Evolutionary conservation across 2,797 vertebrate genomes (phyloP), one percentile per base, ranked within the genome.

Genomic region (Macroramphosus scolopax): DNA sequence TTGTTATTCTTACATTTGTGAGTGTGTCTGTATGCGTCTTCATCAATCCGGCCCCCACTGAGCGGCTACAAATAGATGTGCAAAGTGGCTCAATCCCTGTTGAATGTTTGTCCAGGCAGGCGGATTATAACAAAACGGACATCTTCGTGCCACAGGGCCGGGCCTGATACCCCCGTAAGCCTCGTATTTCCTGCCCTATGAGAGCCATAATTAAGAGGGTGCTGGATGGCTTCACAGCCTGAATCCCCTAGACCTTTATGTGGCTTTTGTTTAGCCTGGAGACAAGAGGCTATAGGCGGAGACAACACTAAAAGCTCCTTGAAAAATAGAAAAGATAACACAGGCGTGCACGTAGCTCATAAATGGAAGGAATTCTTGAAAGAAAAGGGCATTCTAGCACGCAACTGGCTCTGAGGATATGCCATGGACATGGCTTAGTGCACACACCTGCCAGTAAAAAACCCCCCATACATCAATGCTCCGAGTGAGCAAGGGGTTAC

Each of bases 131-230:
- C 52, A 64, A 79, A 83, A 77, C 38, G 40, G 81, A 76, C 84
- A 85, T 82, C 80, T 84, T 70, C 63, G 60, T 74, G 75, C 68
- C 73, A 80, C 61, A 64, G 74, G 24, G 53, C 63, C 29, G 63
- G 59, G 63, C 35, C 65, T 80, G 75, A 87, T 86, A 82, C 71
- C 67, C 61, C 64, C 62, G 50, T 88, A 88, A 90, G 83, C 83
- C 71, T 40, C 63, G 67, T 52, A 82, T 83, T 89, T 89, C 89
- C 89, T 89, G 82, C 74, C 69, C 63, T 55, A 51, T 59, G 67
- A 82, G 64, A 78, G 64, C 60, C 77, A 71, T 87, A 87, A 90
- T 90, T 87, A 88, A 81, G 79, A 79, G 63, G 63, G 61, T 76
- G 72, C 82, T 83, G 78, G 71, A 70, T 32, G 54, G 72, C 81